Conservation (phyloP, 2,797 vertebrate genomes). For the Rhinatrema bivittatum region DNA sequence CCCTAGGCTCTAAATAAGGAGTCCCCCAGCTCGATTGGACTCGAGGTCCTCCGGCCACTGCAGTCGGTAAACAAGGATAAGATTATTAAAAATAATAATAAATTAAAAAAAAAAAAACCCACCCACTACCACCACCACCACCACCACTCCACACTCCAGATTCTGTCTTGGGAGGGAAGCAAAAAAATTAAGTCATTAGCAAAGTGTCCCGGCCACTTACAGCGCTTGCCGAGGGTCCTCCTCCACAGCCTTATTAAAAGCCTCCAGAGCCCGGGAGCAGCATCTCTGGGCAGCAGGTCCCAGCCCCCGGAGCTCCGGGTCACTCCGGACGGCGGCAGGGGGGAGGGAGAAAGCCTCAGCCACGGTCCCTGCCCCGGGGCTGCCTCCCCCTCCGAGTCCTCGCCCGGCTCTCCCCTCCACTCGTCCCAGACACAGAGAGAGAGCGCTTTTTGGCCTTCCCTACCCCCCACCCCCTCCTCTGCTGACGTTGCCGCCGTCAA, state of each 20-base stretch:
- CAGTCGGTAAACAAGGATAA: no score
- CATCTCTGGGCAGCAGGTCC: constrained; percentile 4
- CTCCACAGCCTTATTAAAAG: constrained; percentile 1
- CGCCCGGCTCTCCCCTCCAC: constrained; percentile 54
- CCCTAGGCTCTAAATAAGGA: no score
- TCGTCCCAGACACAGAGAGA: constrained; percentile 50
- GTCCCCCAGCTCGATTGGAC: no score
- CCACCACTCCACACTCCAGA: no score
- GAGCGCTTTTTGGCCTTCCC: constrained; percentile 61
- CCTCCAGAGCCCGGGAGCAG: background rate
- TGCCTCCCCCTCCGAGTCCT: constrained; percentile 36
- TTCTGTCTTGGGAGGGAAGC: no score
- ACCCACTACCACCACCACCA: no score
- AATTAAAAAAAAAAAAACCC: no score
- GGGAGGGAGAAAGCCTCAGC: background rate
- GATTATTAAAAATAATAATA: no score
- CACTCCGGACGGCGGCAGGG: background rate
- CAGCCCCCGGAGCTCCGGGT: background rate
- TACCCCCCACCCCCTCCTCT: constrained; percentile 47
- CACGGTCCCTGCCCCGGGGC: background rate
- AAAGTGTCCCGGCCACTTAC: constrained; percentile 13
- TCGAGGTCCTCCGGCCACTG: no score
- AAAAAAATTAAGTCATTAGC: background rate
- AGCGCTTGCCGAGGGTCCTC: constrained; percentile 2
- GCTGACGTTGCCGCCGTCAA: constrained; percentile 72